Percentiles rank a stretch among this genome's conserved stretches.
These are phyloP conservation scores for Halocaridina rubra DNA, from an alignment of 2,888 invertebrate species.

Conservation along the genomic window DNA sequence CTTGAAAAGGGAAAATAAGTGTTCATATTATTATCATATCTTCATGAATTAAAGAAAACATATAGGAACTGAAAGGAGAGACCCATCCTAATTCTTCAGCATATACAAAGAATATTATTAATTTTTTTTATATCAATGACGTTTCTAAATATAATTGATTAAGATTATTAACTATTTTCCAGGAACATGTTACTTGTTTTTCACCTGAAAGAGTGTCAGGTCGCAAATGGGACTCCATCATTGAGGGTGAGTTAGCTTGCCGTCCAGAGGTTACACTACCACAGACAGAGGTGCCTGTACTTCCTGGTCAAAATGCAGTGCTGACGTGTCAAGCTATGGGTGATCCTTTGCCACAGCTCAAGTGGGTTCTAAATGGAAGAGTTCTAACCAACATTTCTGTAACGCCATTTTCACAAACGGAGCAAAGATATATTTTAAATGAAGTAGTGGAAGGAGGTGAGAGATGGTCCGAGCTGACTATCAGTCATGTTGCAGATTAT, in stretches of 20 bases:
- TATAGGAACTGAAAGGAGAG: too few relatives aligned
- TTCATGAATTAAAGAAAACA: too few relatives aligned
- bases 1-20: too few relatives aligned
- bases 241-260: slow-evolving; percentile 83
- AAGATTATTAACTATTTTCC: too few relatives aligned
- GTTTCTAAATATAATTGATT: too few relatives aligned
- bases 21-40: too few relatives aligned
- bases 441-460: slow-evolving; percentile 68
- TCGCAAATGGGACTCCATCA: slow-evolving; percentile 81
- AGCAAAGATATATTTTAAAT: slow-evolving; percentile 52
- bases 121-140: too few relatives aligned
- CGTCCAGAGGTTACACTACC: slow-evolving; percentile 76
- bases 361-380: slow-evolving; percentile 67
- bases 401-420: slow-evolving; percentile 54
- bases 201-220: slow-evolving; percentile 77
- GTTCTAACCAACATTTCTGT: slow-evolving; percentile 63
- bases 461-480: slow-evolving; percentile 83
- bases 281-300: slow-evolving; percentile 56
- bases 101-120: too few relatives aligned
- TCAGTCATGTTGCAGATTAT: slow-evolving; percentile 82
- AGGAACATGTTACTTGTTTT: slow-evolving; percentile 50
- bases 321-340: slow-evolving; percentile 62
- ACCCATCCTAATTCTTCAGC: too few relatives aligned
- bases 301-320: slow-evolving; percentile 59
- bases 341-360: slow-evolving; percentile 84